phyloP scores from a whole-genome alignment of 1,140 invertebrate species.

The Hylaeus volcanicus region DNA sequence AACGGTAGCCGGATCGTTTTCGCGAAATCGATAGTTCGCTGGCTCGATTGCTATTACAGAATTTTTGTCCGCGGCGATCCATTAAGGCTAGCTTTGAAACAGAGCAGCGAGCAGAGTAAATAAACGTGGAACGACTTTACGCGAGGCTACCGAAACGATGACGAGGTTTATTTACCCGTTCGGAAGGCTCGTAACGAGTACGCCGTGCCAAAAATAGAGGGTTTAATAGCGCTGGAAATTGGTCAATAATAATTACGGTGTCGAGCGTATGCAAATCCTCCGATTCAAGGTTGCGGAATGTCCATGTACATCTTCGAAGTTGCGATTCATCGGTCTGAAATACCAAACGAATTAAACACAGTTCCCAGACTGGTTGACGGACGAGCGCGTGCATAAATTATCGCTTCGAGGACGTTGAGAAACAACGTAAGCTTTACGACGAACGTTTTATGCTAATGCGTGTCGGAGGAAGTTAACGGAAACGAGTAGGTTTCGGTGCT shows the following conservation, averaged over 20 bases:
- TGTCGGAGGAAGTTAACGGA: not conserved
- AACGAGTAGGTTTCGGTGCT: too few relatives aligned
- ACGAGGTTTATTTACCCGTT: not conserved
- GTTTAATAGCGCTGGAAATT: conserved; percentile 1
- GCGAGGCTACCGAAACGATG: not conserved
- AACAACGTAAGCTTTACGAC: not conserved
- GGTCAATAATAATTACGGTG: conserved; percentile 1
- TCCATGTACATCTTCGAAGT: not conserved
- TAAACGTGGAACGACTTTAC: not conserved
- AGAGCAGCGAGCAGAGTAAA: not conserved
- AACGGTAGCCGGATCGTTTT: not conserved
- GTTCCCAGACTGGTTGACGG: not conserved
- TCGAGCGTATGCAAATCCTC: not conserved
- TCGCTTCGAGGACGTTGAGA: not conserved
- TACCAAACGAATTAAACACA: not conserved
- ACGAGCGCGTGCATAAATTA: not conserved
- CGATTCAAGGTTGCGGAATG: not conserved
- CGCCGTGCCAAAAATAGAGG: not conserved
- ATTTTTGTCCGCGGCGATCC: not conserved
- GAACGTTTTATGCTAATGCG: not conserved
- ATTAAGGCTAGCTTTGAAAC: not conserved
- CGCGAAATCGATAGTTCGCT: not conserved
- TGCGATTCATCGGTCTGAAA: not conserved
- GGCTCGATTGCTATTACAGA: not conserved
- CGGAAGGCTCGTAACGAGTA: not conserved